A percentile compares a stretch with the other conserved stretches of the same genome.
phyloP scores from a whole-genome alignment of 2,113 vertebrate species.

The Phrynosoma platyrhinos region DNA sequence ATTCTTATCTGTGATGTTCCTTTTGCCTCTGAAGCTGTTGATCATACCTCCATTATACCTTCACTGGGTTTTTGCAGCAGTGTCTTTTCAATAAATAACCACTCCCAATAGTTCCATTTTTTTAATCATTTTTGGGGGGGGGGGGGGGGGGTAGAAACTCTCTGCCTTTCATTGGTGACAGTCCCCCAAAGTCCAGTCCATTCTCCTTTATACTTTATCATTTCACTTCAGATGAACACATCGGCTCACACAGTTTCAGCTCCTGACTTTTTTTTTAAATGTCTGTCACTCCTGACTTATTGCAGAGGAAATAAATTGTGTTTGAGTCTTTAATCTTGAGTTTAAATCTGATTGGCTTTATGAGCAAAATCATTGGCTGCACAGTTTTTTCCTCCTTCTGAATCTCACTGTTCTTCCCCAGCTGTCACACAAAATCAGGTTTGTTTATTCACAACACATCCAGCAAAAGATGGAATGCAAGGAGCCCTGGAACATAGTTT shows the following conservation, averaged over 20 bases:
- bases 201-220: neutral
- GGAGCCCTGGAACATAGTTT: neutral
- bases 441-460: no score
- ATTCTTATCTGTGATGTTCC: slow-evolving; percentile 15
- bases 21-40: slow-evolving; percentile 3
- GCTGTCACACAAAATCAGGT: no score
- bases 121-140: neutral
- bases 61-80: neutral
- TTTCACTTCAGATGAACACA: slow-evolving; percentile 11
- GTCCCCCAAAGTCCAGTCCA: neutral
- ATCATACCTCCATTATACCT: neutral
- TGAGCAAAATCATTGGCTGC: neutral
- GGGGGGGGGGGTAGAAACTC: neutral
- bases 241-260: neutral
- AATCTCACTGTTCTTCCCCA: no score
- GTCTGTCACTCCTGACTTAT: neutral
- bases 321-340: neutral
- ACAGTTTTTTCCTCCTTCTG: neutral
- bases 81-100: neutral
- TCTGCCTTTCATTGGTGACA: neutral
- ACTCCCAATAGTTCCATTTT: neutral
- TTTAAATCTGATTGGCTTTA: neutral
- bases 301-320: neutral
- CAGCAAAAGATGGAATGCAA: neutral
- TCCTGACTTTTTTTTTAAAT: neutral